Conservation (phyloP, 2,888 invertebrate species). For the Eurytoma californica region DNA sequence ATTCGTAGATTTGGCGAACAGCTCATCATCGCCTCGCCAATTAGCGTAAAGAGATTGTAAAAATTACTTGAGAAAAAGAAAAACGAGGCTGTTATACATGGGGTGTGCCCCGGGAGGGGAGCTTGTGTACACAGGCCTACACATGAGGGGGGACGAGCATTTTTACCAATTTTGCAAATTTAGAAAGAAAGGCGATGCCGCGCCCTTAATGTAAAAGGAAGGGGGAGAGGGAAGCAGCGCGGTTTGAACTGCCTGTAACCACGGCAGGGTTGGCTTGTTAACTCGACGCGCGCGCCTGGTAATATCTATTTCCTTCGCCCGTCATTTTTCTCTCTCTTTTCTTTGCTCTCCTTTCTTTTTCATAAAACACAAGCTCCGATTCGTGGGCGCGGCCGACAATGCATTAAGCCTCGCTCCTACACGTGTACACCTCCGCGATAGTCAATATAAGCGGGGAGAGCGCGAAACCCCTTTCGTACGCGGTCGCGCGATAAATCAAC, state of each 20-base stretch:
- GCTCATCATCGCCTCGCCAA: slow-evolving; percentile 26
- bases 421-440: slow-evolving; percentile 32
- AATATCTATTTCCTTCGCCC: slow-evolving; percentile 72
- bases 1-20: slow-evolving; percentile 39
- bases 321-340: slow-evolving; percentile 64
- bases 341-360: slow-evolving; percentile 27
- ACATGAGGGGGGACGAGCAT: slow-evolving; percentile 35
- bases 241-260: slow-evolving; percentile 60
- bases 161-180: slow-evolving; percentile 68
- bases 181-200: slow-evolving; percentile 62
- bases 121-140: no score
- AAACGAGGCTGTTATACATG: background rate
- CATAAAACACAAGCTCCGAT: slow-evolving; percentile 52
- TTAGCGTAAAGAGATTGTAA: slow-evolving; percentile 38
- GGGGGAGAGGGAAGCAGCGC: slow-evolving; percentile 36
- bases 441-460: slow-evolving; percentile 38
- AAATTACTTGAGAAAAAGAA: background rate
- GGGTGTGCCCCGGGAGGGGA: no score
- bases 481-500: slow-evolving; percentile 49
- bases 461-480: slow-evolving; percentile 34
- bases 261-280: slow-evolving; percentile 62
- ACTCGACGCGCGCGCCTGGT: slow-evolving; percentile 61
- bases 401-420: slow-evolving; percentile 47
- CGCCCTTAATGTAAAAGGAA: slow-evolving; percentile 63
- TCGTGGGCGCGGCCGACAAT: slow-evolving; percentile 62